Evolutionary conservation across 2,113 vertebrate genomes (phyloP), one percentile per base, ranked within the genome.

Genomic region (Zonotrichia leucophrys): DNA sequence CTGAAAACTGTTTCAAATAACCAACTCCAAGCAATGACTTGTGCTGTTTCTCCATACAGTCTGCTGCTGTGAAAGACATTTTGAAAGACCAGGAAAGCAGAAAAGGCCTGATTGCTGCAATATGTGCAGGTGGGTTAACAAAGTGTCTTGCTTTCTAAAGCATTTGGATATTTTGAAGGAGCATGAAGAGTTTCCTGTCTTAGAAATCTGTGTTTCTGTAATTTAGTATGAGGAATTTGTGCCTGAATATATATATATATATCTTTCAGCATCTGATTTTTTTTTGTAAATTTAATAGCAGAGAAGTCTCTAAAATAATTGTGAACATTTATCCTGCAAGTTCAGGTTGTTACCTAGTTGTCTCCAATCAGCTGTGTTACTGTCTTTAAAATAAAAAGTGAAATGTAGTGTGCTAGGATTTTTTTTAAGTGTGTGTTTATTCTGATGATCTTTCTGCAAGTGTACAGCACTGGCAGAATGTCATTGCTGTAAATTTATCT

Each of bases 51-150:
- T 68, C 96, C 22, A 69, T 88, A 13, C 92, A 99, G 99, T 99
- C 99, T 56, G 76, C 98, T 62, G 98, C 97, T 47, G 99, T 99
- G 97, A 99, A 98, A 92, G 98, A 99, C 42, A 87, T 99, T 83
- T 94, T 99, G 96, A 98, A 98, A 95, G 99, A 99, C 47, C 99
- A 99, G 96, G 99, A 99, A 83, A 96, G 95, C 96, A 98, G 98
- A 92, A 99, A 99, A 95, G 99, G 99, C 42, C 98, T 99, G 93
- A 99, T 99, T 59, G 99, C 99, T 42, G 99, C 99, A 91, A 99
- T 99, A 97, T 99, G 99, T 96, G 99, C 99, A 98, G 99, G 99
- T 99, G 97, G 17, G 28, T 78, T 67, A 24, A 52, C 18, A 19
- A 55, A 15, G 13, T 2, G 0, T 55, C 58, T 82, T 46, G 22